phyloP scores from a whole-genome alignment of 2,888 invertebrate genomes.

The Heliconius cydno region DNA sequence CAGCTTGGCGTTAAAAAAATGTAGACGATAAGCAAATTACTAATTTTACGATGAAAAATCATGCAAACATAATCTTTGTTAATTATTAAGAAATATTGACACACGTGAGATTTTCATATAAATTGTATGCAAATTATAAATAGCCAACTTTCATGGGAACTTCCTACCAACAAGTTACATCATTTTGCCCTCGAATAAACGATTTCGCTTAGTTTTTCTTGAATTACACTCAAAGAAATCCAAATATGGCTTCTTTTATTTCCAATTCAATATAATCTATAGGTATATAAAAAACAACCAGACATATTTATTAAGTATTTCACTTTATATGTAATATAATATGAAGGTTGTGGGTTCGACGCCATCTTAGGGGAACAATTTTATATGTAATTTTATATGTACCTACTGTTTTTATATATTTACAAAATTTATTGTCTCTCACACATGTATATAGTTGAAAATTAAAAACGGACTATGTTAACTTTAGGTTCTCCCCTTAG shows the following conservation, averaged over 20 bases:
- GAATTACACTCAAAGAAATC: neutral
- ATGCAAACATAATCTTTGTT: slow-evolving; percentile 8
- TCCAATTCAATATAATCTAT: neutral
- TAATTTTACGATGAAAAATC: neutral
- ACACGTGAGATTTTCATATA: slow-evolving; percentile 28
- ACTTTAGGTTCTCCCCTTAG: too few relatives aligned
- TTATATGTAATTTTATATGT: neutral
- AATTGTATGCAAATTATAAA: slow-evolving; percentile 23
- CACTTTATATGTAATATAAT: neutral
- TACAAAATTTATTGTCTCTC: too few relatives aligned
- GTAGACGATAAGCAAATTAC: neutral
- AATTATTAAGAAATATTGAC: slow-evolving; percentile 30
- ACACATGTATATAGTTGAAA: too few relatives aligned
- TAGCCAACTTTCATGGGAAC: slow-evolving; percentile 25
- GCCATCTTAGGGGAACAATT: neutral
- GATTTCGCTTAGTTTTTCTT: neutral
- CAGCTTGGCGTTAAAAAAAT: too few relatives aligned
- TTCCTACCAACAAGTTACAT: neutral
- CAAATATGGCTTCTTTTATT: neutral
- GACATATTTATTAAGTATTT: neutral
- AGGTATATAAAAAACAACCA: neutral
- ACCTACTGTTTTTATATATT: neutral
- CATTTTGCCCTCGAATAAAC: neutral
- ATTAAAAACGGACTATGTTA: too few relatives aligned
- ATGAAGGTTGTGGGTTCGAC: neutral